Conservation (phyloP, 2,113 vertebrate genomes). For the Callithrix jacchus region DNA sequence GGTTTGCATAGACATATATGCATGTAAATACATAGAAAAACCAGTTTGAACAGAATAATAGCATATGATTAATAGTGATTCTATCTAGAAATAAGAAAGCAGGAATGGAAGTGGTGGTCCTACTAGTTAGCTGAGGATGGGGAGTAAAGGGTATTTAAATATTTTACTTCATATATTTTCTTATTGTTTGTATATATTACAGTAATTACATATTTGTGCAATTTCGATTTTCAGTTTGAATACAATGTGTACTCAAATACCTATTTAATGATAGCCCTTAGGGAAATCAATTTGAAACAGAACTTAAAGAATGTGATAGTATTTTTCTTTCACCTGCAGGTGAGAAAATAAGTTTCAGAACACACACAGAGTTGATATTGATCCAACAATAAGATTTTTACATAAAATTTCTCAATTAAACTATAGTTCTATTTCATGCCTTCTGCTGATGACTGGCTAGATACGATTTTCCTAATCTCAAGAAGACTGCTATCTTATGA, state of each 20-base stretch:
- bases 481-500: neutral
- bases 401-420: neutral
- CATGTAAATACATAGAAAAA: neutral
- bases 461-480: neutral
- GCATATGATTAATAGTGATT: neutral
- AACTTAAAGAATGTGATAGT: neutral
- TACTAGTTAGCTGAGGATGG: too few species aligned
- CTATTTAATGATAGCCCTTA: neutral
- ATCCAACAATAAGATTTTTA: constrained; percentile 17
- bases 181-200: neutral
- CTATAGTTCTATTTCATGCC: neutral
- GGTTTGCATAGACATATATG: neutral
- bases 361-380: neutral
- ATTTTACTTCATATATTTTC: neutral
- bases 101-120: neutral
- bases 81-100: neutral
- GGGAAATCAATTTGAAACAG: constrained; percentile 20
- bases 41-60: neutral
- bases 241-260: neutral
- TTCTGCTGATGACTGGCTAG: neutral
- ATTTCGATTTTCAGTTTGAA: neutral
- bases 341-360: constrained; percentile 5
- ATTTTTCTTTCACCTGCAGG: neutral
- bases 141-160: neutral
- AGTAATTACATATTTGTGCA: neutral